Percentiles rank a stretch among this genome's conserved stretches.
Conservation (phyloP, 2,888 invertebrate genomes). For the Lamellibrachia columna region DNA sequence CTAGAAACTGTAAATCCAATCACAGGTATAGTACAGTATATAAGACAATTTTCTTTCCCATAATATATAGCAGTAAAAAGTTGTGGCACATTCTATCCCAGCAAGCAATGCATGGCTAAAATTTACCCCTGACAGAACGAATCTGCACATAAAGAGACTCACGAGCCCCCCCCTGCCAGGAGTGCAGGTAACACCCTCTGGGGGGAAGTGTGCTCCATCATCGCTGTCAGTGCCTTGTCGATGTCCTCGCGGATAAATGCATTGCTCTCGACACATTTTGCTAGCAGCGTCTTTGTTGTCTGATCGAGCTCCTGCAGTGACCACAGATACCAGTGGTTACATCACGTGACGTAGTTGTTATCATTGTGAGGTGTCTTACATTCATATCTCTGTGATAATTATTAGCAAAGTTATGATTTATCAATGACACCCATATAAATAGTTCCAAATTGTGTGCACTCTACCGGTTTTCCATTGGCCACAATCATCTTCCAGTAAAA, state of each 20-base stretch:
- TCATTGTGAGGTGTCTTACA: not conserved
- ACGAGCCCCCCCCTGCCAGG: constrained; percentile 65
- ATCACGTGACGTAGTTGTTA: not conserved
- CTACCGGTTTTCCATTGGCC: not conserved
- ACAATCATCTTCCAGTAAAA: not conserved
- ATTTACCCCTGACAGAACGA: not conserved
- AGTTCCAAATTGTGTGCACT: not conserved
- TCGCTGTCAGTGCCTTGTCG: constrained; percentile 80
- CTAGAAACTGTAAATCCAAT: not conserved
- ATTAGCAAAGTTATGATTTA: not conserved
- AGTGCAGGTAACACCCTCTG: constrained; percentile 64
- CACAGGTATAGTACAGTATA: no score
- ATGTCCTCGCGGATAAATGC: constrained; percentile 87
- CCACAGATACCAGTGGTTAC: not conserved
- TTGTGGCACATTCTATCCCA: no score
- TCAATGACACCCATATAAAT: not conserved
- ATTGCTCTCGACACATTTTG: constrained; percentile 92
- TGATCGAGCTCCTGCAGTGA: constrained; percentile 82
- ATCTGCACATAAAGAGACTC: constrained; percentile 43
- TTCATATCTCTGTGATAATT: not conserved
- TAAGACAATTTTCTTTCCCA: no score
- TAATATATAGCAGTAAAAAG: no score
- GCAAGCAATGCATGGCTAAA: no score
- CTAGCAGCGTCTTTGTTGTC: constrained; percentile 81
- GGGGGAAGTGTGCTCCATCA: constrained; percentile 81